phyloP scores from a whole-genome alignment of 2,888 invertebrate species.

The Clunio marinus region DNA sequence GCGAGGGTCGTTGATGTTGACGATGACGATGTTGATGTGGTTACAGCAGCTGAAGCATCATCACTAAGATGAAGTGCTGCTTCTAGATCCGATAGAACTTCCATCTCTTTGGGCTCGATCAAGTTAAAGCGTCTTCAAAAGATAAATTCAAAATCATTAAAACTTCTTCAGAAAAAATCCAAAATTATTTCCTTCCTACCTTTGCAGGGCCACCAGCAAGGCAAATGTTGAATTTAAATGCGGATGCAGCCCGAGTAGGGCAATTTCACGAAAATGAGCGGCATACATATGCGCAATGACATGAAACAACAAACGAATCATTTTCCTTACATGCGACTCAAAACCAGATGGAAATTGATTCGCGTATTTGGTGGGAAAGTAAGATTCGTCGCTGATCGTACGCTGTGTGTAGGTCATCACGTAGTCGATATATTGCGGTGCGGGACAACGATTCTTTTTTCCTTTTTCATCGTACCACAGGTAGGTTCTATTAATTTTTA shows the following conservation, averaged over 20 bases:
- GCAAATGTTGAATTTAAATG: slow-evolving; percentile 97
- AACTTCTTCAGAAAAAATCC: background rate
- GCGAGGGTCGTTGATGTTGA: slow-evolving; percentile 44
- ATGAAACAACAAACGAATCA: slow-evolving; percentile 93
- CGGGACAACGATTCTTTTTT: slow-evolving; percentile 94
- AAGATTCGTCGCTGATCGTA: slow-evolving; percentile 91
- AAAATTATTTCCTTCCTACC: too few relatives aligned
- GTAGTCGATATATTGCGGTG: slow-evolving; percentile 98
- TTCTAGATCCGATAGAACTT: slow-evolving; percentile 87
- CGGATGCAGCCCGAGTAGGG: slow-evolving; percentile 87
- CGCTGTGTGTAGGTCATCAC: slow-evolving; percentile 98
- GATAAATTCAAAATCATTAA: slow-evolving; percentile 43
- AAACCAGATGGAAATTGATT: slow-evolving; percentile 88
- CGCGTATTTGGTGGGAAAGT: slow-evolving; percentile 99
- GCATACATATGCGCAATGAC: slow-evolving; percentile 98
- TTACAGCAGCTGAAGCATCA: slow-evolving; percentile 47
- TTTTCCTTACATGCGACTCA: slow-evolving; percentile 92
- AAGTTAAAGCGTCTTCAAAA: slow-evolving; percentile 80
- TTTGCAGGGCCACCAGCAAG: slow-evolving; percentile 81
- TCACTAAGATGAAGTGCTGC: slow-evolving; percentile 68
- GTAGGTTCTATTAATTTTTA: slow-evolving; percentile 67
- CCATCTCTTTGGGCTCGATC: slow-evolving; percentile 93
- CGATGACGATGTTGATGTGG: slow-evolving; percentile 40
- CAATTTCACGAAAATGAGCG: slow-evolving; percentile 94
- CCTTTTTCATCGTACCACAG: slow-evolving; percentile 99